These are phyloP conservation scores for Eupristina koningsbergeri DNA, from an alignment of 1,140 invertebrate genomes.

Conservation along the genomic window DNA sequence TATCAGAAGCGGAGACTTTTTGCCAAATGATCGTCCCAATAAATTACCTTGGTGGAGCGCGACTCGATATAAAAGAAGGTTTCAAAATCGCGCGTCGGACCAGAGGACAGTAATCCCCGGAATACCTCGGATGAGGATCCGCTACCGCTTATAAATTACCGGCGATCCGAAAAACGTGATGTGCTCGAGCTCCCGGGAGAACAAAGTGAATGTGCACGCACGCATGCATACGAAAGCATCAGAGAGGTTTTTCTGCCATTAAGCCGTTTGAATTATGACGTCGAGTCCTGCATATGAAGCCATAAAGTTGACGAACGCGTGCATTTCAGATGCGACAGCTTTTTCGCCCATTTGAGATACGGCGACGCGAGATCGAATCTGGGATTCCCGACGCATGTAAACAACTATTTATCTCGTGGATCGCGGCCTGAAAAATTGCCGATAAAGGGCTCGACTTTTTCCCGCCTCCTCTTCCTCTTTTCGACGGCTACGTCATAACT, in stretches of 20 bases:
- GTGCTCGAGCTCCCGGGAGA: neutral
- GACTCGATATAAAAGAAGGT: neutral
- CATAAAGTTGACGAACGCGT: slow-evolving; percentile 30
- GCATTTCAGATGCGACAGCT: slow-evolving; percentile 14
- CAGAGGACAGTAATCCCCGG: neutral
- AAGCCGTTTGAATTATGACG: slow-evolving; percentile 37
- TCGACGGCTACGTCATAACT: neutral
- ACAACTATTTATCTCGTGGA: neutral
- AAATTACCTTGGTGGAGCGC: neutral
- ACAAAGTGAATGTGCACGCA: no score
- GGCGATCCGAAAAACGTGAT: neutral
- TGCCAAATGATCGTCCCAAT: neutral
- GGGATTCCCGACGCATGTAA: neutral
- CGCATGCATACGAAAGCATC: neutral
- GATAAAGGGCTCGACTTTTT: neutral
- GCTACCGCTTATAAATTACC: neutral
- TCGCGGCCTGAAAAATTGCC: neutral
- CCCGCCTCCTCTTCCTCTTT: neutral
- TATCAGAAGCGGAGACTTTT: neutral
- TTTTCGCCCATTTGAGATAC: slow-evolving; percentile 20
- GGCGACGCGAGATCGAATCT: slow-evolving; percentile 7
- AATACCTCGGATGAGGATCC: neutral
- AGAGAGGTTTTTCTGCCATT: slow-evolving; percentile 30
- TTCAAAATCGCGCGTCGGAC: neutral
- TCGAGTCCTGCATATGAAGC: slow-evolving; percentile 18